Conservation (phyloP, 1,140 invertebrate genomes). For the Camponotus vicinus region DNA sequence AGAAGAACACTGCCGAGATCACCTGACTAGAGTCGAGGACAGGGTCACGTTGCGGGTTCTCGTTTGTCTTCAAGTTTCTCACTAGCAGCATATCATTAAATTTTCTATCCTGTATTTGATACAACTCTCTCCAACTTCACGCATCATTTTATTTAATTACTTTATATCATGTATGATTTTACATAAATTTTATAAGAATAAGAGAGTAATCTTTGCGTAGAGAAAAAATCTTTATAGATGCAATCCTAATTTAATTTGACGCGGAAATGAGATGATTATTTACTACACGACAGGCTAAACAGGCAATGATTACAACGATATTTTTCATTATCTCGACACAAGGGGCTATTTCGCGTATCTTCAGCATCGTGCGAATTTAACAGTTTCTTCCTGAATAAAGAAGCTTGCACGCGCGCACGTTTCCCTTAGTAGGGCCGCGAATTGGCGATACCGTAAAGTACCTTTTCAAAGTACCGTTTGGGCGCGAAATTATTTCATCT, state of each 20-base stretch:
- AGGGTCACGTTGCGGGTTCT: constrained; percentile 32
- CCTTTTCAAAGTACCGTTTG: constrained; percentile 51
- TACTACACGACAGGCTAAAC: not conserved
- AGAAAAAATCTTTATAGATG: not conserved
- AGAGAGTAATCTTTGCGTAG: not conserved
- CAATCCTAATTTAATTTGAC: constrained; percentile 6
- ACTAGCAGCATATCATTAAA: not conserved
- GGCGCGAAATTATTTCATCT: constrained; percentile 53
- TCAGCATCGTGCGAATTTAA: constrained; percentile 44
- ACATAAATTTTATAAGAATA: not conserved
- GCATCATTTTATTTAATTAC: not conserved
- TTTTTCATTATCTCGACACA: constrained; percentile 6
- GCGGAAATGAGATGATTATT: not conserved
- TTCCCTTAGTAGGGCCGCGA: constrained; percentile 30
- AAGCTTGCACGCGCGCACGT: not conserved
- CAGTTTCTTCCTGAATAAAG: not conserved
- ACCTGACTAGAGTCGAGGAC: constrained; percentile 26
- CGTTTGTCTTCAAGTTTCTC: not conserved
- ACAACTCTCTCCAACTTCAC: not conserved
- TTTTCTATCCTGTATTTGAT: too few species aligned
- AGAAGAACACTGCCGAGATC: constrained; percentile 15
- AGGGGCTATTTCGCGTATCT: constrained; percentile 34
- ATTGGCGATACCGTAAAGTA: constrained; percentile 25
- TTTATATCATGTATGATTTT: too few species aligned
- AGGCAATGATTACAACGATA: not conserved